These are phyloP conservation scores for Suricata suricatta DNA, from an alignment of 2,113 vertebrate species.

Conservation along the genomic window DNA sequence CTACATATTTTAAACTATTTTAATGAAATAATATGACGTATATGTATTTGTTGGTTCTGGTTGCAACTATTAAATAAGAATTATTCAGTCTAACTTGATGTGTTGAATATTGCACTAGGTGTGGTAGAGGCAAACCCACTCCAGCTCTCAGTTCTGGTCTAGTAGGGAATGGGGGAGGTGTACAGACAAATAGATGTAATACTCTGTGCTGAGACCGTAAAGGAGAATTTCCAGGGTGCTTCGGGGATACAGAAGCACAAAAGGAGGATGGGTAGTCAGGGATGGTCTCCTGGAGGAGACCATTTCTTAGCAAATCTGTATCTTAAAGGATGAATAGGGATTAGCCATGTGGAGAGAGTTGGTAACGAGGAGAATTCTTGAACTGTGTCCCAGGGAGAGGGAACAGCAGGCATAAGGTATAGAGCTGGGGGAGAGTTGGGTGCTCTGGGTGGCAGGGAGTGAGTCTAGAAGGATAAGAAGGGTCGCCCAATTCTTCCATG, in stretches of 20 bases:
- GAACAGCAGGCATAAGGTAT: neutral
- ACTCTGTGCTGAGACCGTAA: neutral
- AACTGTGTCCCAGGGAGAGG: neutral
- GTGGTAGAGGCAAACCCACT: neutral
- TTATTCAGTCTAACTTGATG: neutral
- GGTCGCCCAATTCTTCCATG: neutral
- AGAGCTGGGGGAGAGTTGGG: neutral
- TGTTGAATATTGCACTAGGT: neutral
- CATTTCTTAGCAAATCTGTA: neutral
- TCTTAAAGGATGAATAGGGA: neutral
- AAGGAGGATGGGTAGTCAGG: neutral
- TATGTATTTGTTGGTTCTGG: neutral
- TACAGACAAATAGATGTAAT: neutral
- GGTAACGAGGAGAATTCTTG: neutral
- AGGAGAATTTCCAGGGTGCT: neutral
- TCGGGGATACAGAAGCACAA: neutral
- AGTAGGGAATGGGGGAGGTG: neutral
- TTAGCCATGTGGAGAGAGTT: neutral
- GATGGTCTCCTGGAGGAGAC: neutral
- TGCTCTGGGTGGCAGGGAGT: neutral
- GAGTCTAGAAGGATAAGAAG: neutral
- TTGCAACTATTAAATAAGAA: neutral
- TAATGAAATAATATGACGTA: neutral
- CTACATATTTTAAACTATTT: slow-evolving; percentile 9
- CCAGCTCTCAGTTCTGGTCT: neutral